Percentiles rank a stretch among this genome's conserved stretches.
Evolutionary conservation across 1,140 invertebrate species (phyloP).

Genomic region (Drosophila cardini): DNA sequence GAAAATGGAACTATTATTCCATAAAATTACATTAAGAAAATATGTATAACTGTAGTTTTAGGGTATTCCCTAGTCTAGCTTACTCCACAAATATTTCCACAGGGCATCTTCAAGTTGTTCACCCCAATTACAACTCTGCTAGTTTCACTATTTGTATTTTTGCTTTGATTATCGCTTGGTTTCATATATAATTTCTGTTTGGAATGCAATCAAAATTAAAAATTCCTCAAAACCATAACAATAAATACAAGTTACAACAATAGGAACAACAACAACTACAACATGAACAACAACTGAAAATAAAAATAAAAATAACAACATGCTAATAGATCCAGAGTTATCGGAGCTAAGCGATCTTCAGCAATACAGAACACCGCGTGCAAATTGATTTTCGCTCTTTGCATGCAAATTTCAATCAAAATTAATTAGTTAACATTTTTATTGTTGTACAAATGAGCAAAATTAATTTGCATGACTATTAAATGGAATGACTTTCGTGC

Average conservation of each 20-base stretch:
- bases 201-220: constrained; percentile 45
- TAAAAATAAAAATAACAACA: background rate
- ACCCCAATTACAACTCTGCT: background rate
- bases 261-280: background rate
- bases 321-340: constrained; percentile 47
- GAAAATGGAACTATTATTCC: too few species aligned
- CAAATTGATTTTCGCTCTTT: constrained; percentile 82
- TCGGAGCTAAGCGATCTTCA: constrained; percentile 52
- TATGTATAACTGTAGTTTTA: too few species aligned
- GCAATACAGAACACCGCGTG: constrained; percentile 60
- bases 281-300: constrained; percentile 1
- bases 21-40: too few species aligned
- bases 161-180: constrained; percentile 22
- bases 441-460: constrained; percentile 84
- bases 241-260: constrained; percentile 2
- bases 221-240: constrained; percentile 19
- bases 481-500: constrained; percentile 81
- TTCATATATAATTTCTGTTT: constrained; percentile 35
- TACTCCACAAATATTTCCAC: too few species aligned
- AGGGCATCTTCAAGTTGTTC: background rate
- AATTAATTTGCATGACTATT: constrained; percentile 84
- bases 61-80: too few species aligned
- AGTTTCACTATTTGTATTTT: constrained; percentile 12
- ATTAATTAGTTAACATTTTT: constrained; percentile 85
- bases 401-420: constrained; percentile 84